Evolutionary conservation across 2,888 invertebrate species (phyloP).

Genomic region (Torymus texanus): DNA sequence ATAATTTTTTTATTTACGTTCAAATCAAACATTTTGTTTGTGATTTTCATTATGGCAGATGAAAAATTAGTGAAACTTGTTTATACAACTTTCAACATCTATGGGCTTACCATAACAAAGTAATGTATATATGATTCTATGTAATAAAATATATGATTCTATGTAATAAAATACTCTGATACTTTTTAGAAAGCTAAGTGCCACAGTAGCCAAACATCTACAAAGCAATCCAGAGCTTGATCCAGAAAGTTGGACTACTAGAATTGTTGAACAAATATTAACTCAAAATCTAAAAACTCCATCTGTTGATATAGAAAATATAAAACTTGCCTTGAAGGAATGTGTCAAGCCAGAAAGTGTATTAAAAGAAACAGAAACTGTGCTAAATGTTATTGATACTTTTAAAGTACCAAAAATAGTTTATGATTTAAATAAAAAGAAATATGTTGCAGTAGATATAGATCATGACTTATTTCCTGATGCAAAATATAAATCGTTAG

Average conservation of each 20-base stretch:
- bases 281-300: conserved; percentile 84
- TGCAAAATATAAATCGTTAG: conserved; percentile 82
- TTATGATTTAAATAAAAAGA: conserved; percentile 87
- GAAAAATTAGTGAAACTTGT: conserved; percentile 76
- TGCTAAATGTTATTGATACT: conserved; percentile 87
- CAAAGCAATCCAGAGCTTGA: conserved; percentile 78
- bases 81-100: conserved; percentile 83
- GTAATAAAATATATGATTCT: neutral
- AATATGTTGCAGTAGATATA: conserved; percentile 79
- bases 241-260: conserved; percentile 84
- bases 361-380: conserved; percentile 82
- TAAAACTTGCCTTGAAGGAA: conserved; percentile 85
- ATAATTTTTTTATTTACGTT: too few relatives aligned
- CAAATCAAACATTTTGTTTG: too few relatives aligned
- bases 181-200: conserved; percentile 81
- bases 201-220: conserved; percentile 84
- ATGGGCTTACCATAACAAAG: conserved; percentile 84
- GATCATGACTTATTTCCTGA: conserved; percentile 77
- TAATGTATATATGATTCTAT: conserved; percentile 64
- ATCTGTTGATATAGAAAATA: conserved; percentile 83
- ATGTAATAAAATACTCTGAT: neutral
- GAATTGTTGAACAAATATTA: conserved; percentile 86
- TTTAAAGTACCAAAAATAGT: conserved; percentile 87
- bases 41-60: conserved; percentile 42
- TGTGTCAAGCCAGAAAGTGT: conserved; percentile 66